These are phyloP conservation scores for Xanthia togata DNA, from an alignment of 2,888 invertebrate genomes.

Conservation along the genomic window DNA sequence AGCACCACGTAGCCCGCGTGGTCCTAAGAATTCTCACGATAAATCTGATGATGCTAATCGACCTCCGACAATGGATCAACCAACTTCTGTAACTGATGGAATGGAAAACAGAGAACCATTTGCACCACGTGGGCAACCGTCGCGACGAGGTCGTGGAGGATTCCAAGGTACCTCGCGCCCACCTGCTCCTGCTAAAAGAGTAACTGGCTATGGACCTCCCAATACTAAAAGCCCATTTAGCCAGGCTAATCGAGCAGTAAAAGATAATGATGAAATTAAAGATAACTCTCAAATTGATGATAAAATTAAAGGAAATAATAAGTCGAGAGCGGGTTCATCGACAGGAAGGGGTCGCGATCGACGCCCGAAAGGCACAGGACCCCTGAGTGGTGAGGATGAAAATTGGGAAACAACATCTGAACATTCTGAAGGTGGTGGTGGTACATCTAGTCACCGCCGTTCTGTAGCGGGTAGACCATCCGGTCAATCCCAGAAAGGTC, in stretches of 20 bases:
- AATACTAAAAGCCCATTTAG: slow-evolving; percentile 94
- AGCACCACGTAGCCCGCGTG: slow-evolving; percentile 89
- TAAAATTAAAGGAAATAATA: slow-evolving; percentile 92
- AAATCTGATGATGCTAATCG: slow-evolving; percentile 88
- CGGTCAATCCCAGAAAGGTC: slow-evolving; percentile 78
- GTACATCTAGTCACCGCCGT: slow-evolving; percentile 78
- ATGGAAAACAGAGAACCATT: slow-evolving; percentile 93
- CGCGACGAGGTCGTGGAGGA: slow-evolving; percentile 94
- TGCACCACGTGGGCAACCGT: slow-evolving; percentile 97
- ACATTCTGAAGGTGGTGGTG: slow-evolving; percentile 92
- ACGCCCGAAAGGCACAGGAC: slow-evolving; percentile 81
- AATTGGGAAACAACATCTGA: slow-evolving; percentile 96
- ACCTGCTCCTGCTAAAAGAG: slow-evolving; percentile 90
- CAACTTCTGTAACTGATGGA: slow-evolving; percentile 72
- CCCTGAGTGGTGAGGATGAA: slow-evolving; percentile 90
- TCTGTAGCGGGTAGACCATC: slow-evolving; percentile 77
- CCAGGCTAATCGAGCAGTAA: slow-evolving; percentile 84
- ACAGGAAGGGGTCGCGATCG: slow-evolving; percentile 89
- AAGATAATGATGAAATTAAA: slow-evolving; percentile 83
- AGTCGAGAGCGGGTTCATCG: slow-evolving; percentile 92
- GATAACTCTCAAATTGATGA: slow-evolving; percentile 88
- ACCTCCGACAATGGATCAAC: slow-evolving; percentile 72
- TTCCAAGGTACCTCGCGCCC: slow-evolving; percentile 86
- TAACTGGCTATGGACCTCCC: slow-evolving; percentile 95
- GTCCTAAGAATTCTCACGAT: slow-evolving; percentile 91